Conservation (phyloP, 2,113 vertebrate species). For the Nothobranchius furzeri region DNA sequence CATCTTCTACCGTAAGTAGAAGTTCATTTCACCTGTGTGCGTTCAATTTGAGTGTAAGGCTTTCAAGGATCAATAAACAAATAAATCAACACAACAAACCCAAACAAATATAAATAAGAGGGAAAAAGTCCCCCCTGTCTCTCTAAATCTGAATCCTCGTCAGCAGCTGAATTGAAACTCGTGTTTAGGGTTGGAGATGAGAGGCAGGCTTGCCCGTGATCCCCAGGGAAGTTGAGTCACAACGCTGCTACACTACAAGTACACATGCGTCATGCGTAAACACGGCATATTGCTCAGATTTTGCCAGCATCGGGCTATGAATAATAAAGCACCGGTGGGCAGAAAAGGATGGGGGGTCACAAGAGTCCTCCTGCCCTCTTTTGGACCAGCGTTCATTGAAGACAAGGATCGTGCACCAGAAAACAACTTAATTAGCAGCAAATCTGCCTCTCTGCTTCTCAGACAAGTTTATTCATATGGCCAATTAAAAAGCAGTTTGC, state of each 20-base stretch:
- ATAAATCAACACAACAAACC: constrained; percentile 13
- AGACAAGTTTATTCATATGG: constrained; percentile 66
- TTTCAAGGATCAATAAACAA: background rate
- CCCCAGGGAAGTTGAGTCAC: constrained; percentile 52
- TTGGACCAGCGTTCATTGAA: constrained; percentile 19
- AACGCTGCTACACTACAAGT: constrained; percentile 45
- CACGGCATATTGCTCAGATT: constrained; percentile 39
- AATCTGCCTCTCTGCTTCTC: constrained; percentile 37
- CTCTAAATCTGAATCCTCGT: constrained; percentile 8
- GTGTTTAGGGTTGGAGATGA: constrained; percentile 33
- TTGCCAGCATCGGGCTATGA: constrained; percentile 52
- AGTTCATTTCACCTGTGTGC: constrained; percentile 22
- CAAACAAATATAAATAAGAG: background rate
- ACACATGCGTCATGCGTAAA: constrained; percentile 56
- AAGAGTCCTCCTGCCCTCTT: constrained; percentile 10
- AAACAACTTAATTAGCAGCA: constrained; percentile 54
- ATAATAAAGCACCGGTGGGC: constrained; percentile 63
- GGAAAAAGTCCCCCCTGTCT: background rate
- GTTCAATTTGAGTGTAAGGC: background rate
- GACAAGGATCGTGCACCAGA: constrained; percentile 37
- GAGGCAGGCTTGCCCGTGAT: constrained; percentile 36
- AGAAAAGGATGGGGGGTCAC: background rate
- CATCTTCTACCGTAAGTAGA: constrained; percentile 99
- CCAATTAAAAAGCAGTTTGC: constrained; percentile 77
- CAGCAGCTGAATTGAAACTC: constrained; percentile 36